Base-by-base conservation (phyloP, 2,113 vertebrate genomes). In the Ploceus nigricollis region DNA sequence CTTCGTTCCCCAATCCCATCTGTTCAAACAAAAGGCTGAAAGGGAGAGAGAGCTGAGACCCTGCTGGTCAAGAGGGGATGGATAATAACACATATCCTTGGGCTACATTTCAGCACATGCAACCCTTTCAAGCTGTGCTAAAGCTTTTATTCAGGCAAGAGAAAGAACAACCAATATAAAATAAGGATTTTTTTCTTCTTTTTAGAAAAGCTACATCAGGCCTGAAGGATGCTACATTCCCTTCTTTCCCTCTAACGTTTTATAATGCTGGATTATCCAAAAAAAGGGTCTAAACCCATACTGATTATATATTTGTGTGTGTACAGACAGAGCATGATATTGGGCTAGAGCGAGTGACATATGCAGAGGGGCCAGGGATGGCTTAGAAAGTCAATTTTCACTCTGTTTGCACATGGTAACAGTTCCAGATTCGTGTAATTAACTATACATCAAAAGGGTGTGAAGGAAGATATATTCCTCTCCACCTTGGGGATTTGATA, bases 1-100 rank as follows among this genome's bases (percentile, higher is more conserved):
- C 94, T 92, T 70, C 87, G 57, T 97, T 98, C 96, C 96, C 97
- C 97, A 98, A 97, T 96, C 98, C 98, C 98, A 98, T 98, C 98
- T 98, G 98, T 98, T 98, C 98, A 98, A 98, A 98, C 98, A 98
- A 98, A 98, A 97, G 98, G 97, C 98, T 98, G 98, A 98, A 98
- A 98, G 97, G 97, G 96, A 98, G 97, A 96, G 97, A 97, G 97
- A 98, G 96, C 94, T 3, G 98, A 98, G 98, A 98, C 98, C 98
- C 98, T 98, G 98, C 98, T 98, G 98, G 98, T 98, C 98, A 98
- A 98, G 98, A 98, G 98, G 98, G 97, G 96, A 97, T 95, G 97
- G 96, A 98, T 98, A 98, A 98, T 98, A 98, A 98, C 98, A 97
- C 96, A 98, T 97, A 98, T 98, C 98, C 98, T 98, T 98, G 98